Percentiles rank a stretch among this genome's conserved stretches.
These are phyloP conservation scores for Pandion haliaetus DNA, from an alignment of 2,113 vertebrate species.

Conservation along the genomic window DNA sequence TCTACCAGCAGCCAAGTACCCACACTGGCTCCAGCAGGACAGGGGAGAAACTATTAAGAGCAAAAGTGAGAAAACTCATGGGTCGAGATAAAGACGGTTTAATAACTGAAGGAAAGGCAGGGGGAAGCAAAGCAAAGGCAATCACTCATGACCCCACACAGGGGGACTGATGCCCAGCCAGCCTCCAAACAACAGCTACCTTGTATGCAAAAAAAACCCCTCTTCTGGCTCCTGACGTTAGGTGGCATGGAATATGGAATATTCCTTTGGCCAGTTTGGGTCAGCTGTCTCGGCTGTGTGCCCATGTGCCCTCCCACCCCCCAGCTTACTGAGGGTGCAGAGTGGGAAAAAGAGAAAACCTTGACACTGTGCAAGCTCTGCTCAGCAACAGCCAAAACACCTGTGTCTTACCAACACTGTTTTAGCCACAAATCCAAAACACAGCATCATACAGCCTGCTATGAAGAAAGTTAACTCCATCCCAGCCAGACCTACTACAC, in stretches of 20 bases:
- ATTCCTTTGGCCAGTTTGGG: not conserved
- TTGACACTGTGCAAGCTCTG: not conserved
- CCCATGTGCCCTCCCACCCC: not conserved
- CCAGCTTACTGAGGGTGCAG: not conserved
- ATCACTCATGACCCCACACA: not conserved
- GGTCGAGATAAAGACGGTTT: not conserved
- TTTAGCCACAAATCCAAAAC: not conserved
- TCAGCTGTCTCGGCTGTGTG: not conserved
- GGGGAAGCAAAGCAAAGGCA: not conserved
- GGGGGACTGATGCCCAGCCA: not conserved
- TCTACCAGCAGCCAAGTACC: not conserved
- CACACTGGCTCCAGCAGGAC: not conserved
- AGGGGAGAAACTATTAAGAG: not conserved
- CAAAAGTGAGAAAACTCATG: not conserved
- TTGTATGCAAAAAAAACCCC: not conserved
- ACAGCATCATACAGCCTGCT: not conserved
- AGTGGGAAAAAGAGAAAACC: not conserved
- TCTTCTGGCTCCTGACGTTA: not conserved
- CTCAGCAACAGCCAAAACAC: not conserved
- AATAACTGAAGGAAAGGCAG: not conserved
- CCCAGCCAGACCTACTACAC: not conserved
- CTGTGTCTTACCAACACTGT: accelerated
- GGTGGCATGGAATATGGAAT: not conserved
- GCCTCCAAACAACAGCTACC: not conserved
- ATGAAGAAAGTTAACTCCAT: not conserved